Conservation (phyloP, 2,113 vertebrate genomes). For the Pycnonotus jocosus region DNA sequence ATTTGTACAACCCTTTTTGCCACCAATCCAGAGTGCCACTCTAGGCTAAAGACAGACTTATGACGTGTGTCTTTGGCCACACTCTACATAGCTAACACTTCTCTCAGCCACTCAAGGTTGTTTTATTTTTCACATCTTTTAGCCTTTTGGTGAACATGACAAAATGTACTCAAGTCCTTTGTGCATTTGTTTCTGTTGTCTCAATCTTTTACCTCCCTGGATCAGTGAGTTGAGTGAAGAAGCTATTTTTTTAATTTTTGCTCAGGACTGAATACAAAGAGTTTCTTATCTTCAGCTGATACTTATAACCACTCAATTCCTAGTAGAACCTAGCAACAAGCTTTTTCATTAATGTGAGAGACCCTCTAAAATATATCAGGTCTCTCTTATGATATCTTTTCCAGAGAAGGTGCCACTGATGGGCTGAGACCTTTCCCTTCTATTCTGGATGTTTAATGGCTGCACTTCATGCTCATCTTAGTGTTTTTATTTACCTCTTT, state of each 20-base stretch:
- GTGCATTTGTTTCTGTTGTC: neutral
- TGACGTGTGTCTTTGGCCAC: neutral
- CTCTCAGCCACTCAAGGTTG: neutral
- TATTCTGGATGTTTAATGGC: neutral
- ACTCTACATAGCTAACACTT: neutral
- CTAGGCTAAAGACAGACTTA: neutral
- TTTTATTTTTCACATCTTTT: neutral
- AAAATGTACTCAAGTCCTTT: neutral
- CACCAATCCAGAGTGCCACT: neutral
- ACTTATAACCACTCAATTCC: neutral
- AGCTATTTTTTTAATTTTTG: neutral
- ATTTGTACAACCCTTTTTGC: neutral
- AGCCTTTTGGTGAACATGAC: neutral
- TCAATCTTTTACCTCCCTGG: neutral
- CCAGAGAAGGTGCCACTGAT: neutral
- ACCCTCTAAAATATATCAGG: neutral
- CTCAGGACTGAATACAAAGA: neutral
- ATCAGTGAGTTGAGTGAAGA: neutral
- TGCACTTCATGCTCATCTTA: neutral
- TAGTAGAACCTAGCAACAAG: neutral
- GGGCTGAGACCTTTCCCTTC: neutral
- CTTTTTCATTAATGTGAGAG: neutral
- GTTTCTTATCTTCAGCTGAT: neutral
- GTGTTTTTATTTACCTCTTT: neutral
- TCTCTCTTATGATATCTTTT: neutral